These are phyloP conservation scores for Sebastes iracundus DNA, from an alignment of 2,797 vertebrate genomes.

Conservation along the genomic window DNA sequence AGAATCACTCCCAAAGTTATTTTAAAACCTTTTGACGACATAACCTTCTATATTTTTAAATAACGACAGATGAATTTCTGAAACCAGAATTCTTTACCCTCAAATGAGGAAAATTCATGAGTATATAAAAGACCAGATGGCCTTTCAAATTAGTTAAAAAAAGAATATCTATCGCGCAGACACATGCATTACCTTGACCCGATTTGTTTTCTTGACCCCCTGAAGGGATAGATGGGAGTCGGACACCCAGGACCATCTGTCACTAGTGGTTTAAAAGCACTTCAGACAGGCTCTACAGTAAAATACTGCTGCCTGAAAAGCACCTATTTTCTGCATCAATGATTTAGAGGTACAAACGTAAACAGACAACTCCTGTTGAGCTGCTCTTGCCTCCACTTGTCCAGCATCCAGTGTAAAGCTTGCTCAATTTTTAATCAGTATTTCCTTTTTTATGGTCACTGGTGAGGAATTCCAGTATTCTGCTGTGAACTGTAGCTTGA, in stretches of 20 bases:
- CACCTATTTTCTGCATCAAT: slow-evolving; percentile 54
- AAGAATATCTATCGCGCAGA: not conserved
- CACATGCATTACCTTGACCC: slow-evolving; percentile 35
- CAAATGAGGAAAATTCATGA: not conserved
- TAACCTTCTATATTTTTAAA: slow-evolving; percentile 5
- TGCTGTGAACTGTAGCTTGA: not conserved
- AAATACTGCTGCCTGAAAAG: slow-evolving; percentile 31
- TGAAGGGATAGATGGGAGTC: slow-evolving; percentile 44
- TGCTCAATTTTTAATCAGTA: slow-evolving; percentile 34
- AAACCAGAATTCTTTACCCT: not conserved
- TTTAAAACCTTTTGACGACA: slow-evolving; percentile 12
- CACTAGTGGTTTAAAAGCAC: slow-evolving; percentile 43
- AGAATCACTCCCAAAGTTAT: slow-evolving; percentile 11
- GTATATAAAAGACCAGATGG: slow-evolving; percentile 17
- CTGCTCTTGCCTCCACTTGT: not conserved
- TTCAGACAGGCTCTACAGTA: slow-evolving; percentile 39
- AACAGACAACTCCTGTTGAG: slow-evolving; percentile 13
- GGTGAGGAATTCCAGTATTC: slow-evolving; percentile 1
- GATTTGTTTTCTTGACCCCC: slow-evolving; percentile 43
- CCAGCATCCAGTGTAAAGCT: not conserved
- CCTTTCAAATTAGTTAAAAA: not conserved
- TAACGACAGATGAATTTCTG: not conserved
- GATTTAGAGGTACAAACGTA: slow-evolving; percentile 33
- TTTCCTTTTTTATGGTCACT: slow-evolving; percentile 20
- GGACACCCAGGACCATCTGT: slow-evolving; percentile 50